Evolutionary conservation across 2,797 vertebrate genomes (phyloP).

Genomic region (Spheniscus humboldti): DNA sequence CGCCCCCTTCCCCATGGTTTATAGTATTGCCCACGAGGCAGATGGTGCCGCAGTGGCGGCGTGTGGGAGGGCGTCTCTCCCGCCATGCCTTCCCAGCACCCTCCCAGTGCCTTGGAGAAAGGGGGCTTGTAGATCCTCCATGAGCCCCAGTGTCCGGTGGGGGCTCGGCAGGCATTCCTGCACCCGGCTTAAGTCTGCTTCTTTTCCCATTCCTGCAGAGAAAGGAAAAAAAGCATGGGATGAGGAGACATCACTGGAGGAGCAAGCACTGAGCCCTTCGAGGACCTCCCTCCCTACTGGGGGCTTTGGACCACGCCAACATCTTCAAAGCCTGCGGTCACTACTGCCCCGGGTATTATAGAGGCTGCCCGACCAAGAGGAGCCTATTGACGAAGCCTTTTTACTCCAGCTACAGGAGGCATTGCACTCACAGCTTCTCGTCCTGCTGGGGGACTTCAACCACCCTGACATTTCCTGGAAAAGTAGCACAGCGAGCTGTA

Average conservation of each 20-base stretch:
- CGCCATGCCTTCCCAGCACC: not conserved
- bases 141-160: not conserved
- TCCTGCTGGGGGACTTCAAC: not conserved
- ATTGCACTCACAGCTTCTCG: not conserved
- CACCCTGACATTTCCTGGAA: not conserved
- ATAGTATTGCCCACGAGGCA: not conserved
- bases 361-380: not conserved
- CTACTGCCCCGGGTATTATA: not conserved
- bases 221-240: not conserved
- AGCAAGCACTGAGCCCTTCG: not conserved
- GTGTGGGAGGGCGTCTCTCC: not conserved
- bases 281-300: not conserved
- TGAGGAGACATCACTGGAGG: not conserved
- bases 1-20: not conserved
- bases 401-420: not conserved
- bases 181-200: conserved; percentile 83
- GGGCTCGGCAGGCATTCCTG: not conserved
- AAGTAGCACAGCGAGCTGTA: not conserved
- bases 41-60: not conserved
- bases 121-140: not conserved
- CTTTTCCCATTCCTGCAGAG: conserved; percentile 91
- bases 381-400: not conserved
- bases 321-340: not conserved
- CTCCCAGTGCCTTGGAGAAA: conserved; percentile 9
- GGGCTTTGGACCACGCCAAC: not conserved